These are phyloP conservation scores for Drosophila macrospina DNA, from an alignment of 2,888 invertebrate species.

Conservation along the genomic window DNA sequence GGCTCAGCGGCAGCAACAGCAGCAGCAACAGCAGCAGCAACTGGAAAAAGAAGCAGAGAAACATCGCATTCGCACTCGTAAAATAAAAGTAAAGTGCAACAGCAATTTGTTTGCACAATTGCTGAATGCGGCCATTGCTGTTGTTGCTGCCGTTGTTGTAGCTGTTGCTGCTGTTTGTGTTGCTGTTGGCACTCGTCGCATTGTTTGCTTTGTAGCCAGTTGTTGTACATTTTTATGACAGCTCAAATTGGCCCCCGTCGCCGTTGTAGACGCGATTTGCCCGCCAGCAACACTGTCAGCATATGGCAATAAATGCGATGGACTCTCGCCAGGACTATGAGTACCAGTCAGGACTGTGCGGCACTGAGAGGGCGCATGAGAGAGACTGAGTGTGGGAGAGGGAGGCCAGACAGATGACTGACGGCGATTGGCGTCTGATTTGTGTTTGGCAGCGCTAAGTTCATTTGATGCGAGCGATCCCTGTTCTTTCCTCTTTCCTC, in stretches of 20 bases:
- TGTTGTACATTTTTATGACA: conserved; percentile 80
- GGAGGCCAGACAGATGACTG: conserved; percentile 46
- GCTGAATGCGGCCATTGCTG: conserved; percentile 75
- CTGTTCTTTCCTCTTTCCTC: neutral
- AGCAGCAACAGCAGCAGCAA: conserved; percentile 2
- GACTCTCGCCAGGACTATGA: conserved; percentile 23
- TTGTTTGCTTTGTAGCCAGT: conserved; percentile 79
- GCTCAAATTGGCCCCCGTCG: conserved; percentile 80
- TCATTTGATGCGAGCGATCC: conserved; percentile 55
- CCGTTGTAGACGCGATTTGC: conserved; percentile 55
- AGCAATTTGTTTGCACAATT: conserved; percentile 81
- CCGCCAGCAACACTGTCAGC: conserved; percentile 78
- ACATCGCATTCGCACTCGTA: conserved; percentile 77
- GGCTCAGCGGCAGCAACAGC: conserved; percentile 35
- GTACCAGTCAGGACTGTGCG: neutral
- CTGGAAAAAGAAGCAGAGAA: conserved; percentile 17
- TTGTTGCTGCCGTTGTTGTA: conserved; percentile 34
- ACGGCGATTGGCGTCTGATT: conserved; percentile 73
- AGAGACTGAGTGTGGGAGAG: neutral
- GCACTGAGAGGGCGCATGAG: neutral
- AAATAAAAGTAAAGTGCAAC: conserved; percentile 81
- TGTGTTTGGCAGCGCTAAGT: conserved; percentile 58
- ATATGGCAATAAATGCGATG: conserved; percentile 76
- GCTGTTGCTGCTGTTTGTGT: conserved; percentile 49
- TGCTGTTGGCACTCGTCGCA: conserved; percentile 79